Conservation (phyloP, 92 coral and sea anemone species). For the Siderastrea radians region DNA sequence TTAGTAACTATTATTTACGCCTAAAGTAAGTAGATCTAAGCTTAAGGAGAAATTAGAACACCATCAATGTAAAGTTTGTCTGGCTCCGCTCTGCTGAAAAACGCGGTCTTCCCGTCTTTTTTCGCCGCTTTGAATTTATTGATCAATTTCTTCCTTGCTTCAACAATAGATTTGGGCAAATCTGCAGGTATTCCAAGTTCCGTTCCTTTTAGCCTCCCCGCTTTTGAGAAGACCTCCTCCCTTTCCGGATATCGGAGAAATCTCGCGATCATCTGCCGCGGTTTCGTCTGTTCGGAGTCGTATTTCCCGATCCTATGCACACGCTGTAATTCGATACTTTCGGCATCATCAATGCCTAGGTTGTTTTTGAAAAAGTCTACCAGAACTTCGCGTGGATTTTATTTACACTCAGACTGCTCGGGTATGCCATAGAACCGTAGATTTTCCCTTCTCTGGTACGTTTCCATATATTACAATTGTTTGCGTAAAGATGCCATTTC, state of each 20-base stretch:
- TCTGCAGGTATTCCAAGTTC: not conserved
- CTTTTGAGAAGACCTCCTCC: not conserved
- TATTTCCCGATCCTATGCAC: not conserved
- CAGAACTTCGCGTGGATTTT: constrained; percentile 29
- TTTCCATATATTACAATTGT: constrained; percentile 1
- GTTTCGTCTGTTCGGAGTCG: not conserved
- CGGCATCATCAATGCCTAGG: constrained; percentile 22
- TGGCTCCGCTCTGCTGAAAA: constrained; percentile 46
- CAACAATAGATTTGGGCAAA: constrained; percentile 1
- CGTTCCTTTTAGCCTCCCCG: not conserved
- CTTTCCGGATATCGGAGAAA: not conserved
- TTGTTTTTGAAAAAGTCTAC: constrained; percentile 20
- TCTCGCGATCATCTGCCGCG: not conserved
- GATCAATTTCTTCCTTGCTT: constrained; percentile 13
- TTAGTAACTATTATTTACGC: too few species aligned
- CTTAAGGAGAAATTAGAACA: not conserved
- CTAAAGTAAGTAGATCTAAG: not conserved
- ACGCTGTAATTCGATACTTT: not conserved
- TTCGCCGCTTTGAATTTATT: constrained; percentile 28
- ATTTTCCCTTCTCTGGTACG: constrained; percentile 36
- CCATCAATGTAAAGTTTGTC: constrained; percentile 16
- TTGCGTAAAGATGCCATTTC: not conserved
- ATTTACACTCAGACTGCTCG: constrained; percentile 6
- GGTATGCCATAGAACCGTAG: constrained; percentile 39
- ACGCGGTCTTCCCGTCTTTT: constrained; percentile 26